These are phyloP conservation scores for Argentina silus DNA, from an alignment of 2,797 vertebrate species.

Conservation along the genomic window DNA sequence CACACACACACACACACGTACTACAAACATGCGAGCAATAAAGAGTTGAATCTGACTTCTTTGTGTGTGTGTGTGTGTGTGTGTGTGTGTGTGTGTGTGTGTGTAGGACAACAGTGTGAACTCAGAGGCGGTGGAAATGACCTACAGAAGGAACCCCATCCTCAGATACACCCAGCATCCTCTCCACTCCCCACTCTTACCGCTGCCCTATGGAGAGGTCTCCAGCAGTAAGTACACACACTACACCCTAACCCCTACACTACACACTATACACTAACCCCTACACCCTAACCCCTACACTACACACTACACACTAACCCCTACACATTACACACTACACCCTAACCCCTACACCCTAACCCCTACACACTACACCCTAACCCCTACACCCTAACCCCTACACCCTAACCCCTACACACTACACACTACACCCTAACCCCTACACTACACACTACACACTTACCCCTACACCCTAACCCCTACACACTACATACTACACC, in stretches of 20 bases:
- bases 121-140: constrained; percentile 89
- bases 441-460: neutral
- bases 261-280: neutral
- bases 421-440: neutral
- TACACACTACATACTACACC: neutral
- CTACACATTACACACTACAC: too few species aligned
- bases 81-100: constrained; percentile 8
- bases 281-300: neutral
- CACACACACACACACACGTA: neutral
- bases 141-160: constrained; percentile 91
- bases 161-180: constrained; percentile 93
- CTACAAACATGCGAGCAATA: neutral
- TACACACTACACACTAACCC: too few species aligned
- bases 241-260: neutral
- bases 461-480: neutral
- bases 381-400: neutral
- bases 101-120: constrained; percentile 90
- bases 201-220: constrained; percentile 89
- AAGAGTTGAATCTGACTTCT: neutral
- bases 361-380: neutral
- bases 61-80: neutral
- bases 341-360: too few species aligned
- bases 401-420: neutral
- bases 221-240: constrained; percentile 80
- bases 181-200: constrained; percentile 89